Percentiles rank a stretch among this genome's conserved stretches.
These are phyloP conservation scores for Sceliomorpha sp. DNA, from an alignment of 2,888 invertebrate species.

Conservation along the genomic window DNA sequence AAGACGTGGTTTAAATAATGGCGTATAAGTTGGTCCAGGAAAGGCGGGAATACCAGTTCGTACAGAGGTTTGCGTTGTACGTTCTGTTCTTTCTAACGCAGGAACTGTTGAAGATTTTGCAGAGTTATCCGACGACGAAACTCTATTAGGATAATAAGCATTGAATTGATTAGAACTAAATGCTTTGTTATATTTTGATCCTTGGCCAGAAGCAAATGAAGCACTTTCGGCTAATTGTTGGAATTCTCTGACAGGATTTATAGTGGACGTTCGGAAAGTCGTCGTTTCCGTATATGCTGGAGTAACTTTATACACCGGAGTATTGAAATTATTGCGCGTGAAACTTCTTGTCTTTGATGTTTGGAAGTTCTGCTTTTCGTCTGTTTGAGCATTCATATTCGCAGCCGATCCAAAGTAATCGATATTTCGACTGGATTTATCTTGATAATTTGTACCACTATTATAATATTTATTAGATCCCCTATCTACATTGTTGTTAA, in stretches of 20 bases:
- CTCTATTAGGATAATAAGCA: conserved; percentile 59
- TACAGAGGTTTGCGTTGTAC: conserved; percentile 34
- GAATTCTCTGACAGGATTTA: conserved; percentile 83
- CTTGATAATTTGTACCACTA: conserved; percentile 40
- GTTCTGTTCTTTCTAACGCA: conserved; percentile 18
- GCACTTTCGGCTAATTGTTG: conserved; percentile 89
- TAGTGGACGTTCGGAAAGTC: conserved; percentile 79
- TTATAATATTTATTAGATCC: conserved; percentile 55
- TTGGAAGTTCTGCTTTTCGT: conserved; percentile 61
- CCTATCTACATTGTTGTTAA: conserved; percentile 58
- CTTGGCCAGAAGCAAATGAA: conserved; percentile 84
- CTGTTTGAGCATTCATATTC: conserved; percentile 58
- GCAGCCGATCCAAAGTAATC: conserved; percentile 62
- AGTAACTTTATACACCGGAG: conserved; percentile 64
- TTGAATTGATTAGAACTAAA: conserved; percentile 69
- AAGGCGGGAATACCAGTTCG: conserved; percentile 65
- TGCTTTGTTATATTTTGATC: conserved; percentile 67
- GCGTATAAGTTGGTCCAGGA: conserved; percentile 69
- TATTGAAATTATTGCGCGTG: conserved; percentile 57
- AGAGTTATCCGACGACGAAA: conserved; percentile 38
- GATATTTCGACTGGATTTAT: conserved; percentile 52
- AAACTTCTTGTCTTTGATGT: conserved; percentile 61
- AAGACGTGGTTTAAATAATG: conserved; percentile 70
- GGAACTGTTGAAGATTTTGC: conserved; percentile 40
- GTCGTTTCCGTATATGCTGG: conserved; percentile 73